These are phyloP conservation scores for Ramazzottius varieornatus DNA, from an alignment of 2,888 invertebrate species.

Conservation along the genomic window DNA sequence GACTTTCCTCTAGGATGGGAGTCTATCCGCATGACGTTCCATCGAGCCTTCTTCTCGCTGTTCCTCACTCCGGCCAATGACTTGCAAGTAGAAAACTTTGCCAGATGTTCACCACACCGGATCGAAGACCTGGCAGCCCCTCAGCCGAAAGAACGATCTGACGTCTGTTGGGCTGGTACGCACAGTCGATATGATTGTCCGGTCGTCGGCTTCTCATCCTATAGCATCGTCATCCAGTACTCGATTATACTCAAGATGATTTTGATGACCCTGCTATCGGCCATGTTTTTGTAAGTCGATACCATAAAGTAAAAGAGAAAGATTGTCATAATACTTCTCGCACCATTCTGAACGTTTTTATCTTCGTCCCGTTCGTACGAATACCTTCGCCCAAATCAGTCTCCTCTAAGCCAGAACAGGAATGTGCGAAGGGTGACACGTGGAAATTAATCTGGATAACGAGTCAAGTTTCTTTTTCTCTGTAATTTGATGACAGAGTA, in stretches of 20 bases:
- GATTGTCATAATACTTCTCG: too few relatives aligned
- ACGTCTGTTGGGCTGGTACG: background rate
- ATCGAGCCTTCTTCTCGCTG: slow-evolving; percentile 16
- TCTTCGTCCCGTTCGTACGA: too few relatives aligned
- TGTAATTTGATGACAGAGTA: background rate
- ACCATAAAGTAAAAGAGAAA: background rate
- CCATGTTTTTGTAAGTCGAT: slow-evolving; percentile 16
- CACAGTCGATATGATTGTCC: slow-evolving; percentile 9
- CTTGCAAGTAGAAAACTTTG: background rate
- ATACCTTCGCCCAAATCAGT: too few relatives aligned
- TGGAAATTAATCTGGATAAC: too few relatives aligned
- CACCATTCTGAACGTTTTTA: too few relatives aligned
- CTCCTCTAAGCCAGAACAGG: too few relatives aligned
- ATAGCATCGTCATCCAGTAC: slow-evolving; percentile 15
- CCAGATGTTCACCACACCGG: background rate
- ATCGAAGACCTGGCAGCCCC: background rate
- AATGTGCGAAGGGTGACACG: too few relatives aligned
- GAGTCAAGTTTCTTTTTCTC: too few relatives aligned
- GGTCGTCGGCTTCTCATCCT: slow-evolving; percentile 12
- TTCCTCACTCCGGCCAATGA: slow-evolving; percentile 12
- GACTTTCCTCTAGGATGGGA: slow-evolving; percentile 14
- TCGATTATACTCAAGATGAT: slow-evolving; percentile 17
- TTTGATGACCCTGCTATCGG: slow-evolving; percentile 20
- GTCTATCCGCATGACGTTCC: slow-evolving; percentile 13
- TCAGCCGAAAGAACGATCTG: background rate